phyloP scores from a whole-genome alignment of 2,113 vertebrate species.

The Athene cunicularia region DNA sequence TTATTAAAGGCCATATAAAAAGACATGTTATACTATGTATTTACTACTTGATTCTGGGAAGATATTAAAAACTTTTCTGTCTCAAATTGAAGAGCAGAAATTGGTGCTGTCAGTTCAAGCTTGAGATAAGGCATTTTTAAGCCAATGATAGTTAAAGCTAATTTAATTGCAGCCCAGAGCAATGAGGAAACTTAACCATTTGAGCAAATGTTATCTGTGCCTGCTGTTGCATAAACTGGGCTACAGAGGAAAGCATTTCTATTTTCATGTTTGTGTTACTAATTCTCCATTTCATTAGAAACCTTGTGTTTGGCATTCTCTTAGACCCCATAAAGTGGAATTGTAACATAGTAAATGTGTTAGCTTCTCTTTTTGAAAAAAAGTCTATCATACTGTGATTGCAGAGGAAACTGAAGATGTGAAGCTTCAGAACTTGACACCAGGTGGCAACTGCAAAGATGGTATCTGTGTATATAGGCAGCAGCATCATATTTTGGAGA shows the following conservation, averaged over 20 bases:
- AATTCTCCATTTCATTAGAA: background rate
- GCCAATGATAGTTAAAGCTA: background rate
- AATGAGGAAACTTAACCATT: background rate
- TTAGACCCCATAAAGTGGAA: background rate
- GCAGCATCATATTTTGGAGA: background rate
- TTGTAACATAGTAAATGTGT: accelerated
- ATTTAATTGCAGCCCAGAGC: background rate
- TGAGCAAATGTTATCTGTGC: background rate
- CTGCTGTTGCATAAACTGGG: background rate
- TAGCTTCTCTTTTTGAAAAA: background rate
- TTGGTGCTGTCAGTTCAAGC: background rate
- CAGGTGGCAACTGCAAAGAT: background rate
- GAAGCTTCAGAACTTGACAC: background rate
- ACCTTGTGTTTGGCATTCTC: background rate
- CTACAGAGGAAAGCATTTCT: background rate
- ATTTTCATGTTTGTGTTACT: background rate
- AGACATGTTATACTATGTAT: background rate
- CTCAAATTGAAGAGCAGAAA: background rate
- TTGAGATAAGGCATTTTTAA: background rate
- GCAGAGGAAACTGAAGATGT: background rate
- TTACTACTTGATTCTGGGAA: background rate
- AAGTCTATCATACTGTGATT: background rate
- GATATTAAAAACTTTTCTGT: background rate
- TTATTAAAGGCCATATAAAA: background rate
- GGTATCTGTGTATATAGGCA: background rate